Conservation (phyloP, 2,797 vertebrate species). For the Decapterus maruadsi region DNA sequence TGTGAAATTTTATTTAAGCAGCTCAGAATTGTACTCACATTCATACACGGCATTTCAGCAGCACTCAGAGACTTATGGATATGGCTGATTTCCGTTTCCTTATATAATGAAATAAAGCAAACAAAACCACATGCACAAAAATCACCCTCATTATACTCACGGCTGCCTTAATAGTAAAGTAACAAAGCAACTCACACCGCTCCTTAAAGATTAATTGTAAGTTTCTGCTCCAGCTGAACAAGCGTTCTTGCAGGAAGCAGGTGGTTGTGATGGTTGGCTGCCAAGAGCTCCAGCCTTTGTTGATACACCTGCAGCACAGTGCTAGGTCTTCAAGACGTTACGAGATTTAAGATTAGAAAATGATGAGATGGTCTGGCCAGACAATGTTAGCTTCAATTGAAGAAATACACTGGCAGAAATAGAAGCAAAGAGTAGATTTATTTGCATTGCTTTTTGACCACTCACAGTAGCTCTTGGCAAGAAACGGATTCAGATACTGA, state of each 20-base stretch:
- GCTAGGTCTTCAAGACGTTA: no score
- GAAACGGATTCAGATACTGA: no score
- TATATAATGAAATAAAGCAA: slow-evolving; percentile 9
- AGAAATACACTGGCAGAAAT: neutral
- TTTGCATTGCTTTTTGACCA: neutral
- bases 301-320: no score
- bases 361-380: no score
- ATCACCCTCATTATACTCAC: neutral
- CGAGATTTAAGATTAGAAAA: no score
- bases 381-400: neutral
- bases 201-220: neutral
- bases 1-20: slow-evolving; percentile 26
- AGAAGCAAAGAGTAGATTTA: neutral
- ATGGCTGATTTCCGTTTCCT: slow-evolving; percentile 3
- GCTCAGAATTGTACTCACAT: slow-evolving; percentile 18
- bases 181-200: neutral
- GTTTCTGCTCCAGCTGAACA: no score
- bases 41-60: neutral
- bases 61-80: neutral
- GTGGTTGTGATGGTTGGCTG: no score
- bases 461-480: neutral
- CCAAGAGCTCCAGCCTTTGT: no score
- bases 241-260: no score
- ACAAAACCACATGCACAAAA: neutral
- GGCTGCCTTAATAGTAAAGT: neutral